A percentile compares a stretch with the other conserved stretches of the same genome.
phyloP scores from a whole-genome alignment of 2,797 vertebrate genomes.

The Scomberomorus guttatus region DNA sequence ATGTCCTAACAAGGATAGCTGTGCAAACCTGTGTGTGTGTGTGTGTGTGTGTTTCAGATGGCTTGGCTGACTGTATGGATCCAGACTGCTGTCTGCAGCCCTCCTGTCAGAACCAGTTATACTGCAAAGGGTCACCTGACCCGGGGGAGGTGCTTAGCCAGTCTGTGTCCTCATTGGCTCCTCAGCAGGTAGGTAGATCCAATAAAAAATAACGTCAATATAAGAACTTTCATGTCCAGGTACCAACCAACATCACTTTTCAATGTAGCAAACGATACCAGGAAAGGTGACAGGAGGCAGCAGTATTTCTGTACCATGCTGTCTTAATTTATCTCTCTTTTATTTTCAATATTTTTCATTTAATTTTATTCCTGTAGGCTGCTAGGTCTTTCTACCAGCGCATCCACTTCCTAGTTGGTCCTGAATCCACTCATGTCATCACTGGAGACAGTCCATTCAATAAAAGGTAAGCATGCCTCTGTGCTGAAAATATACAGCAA shows the following conservation, averaged over 20 bases:
- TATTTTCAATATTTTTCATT: background rate
- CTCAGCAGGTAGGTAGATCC: constrained; percentile 86
- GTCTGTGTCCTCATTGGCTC: constrained; percentile 88
- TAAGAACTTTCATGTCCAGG: background rate
- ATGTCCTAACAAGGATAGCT: too few species aligned
- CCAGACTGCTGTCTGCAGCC: constrained; percentile 98
- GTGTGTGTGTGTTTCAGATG: constrained; percentile 85
- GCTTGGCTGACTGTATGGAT: constrained; percentile 96
- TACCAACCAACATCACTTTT: background rate
- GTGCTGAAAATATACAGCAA: background rate
- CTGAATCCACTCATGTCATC: constrained; percentile 94
- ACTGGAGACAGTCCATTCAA: constrained; percentile 95
- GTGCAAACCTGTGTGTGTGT: too few species aligned
- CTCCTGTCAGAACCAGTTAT: constrained; percentile 95
- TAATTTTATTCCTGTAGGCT: constrained; percentile 73
- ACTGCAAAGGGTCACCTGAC: constrained; percentile 94
- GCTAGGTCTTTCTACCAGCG: constrained; percentile 96
- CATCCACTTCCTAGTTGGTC: constrained; percentile 94
- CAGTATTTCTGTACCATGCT: background rate
- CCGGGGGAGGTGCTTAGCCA: constrained; percentile 94
- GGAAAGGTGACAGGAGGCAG: background rate
- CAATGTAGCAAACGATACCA: background rate
- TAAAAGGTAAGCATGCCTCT: constrained; percentile 86
- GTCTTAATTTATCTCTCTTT: background rate
- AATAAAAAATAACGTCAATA: background rate